These are phyloP conservation scores for Ictalurus punctatus DNA, from an alignment of 2,113 vertebrate species.

Conservation along the genomic window DNA sequence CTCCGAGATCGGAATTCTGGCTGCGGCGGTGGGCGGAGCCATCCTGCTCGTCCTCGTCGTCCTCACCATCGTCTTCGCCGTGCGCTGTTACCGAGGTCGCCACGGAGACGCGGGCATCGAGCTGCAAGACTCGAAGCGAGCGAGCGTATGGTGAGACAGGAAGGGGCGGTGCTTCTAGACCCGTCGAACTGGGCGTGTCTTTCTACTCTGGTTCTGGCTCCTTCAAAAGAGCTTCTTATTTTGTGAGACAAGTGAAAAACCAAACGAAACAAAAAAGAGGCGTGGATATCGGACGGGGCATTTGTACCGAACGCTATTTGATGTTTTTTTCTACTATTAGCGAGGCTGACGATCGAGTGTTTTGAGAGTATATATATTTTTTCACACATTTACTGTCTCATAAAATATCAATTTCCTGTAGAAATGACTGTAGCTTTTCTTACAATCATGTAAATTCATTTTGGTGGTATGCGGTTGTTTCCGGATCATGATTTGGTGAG, in stretches of 20 bases:
- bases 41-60: conserved; percentile 76
- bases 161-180: neutral
- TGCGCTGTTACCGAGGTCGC: conserved; percentile 67
- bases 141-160: conserved; percentile 75
- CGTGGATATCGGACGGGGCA: neutral
- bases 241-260: conserved; percentile 9
- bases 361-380: neutral
- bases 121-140: conserved; percentile 58
- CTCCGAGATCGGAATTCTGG: conserved; percentile 85
- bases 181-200: neutral
- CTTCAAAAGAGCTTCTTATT: neutral
- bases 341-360: neutral
- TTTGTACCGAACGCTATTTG: neutral
- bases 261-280: neutral
- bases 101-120: conserved; percentile 53
- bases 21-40: conserved; percentile 75
- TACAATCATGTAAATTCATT: neutral
- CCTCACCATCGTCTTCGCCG: conserved; percentile 67
- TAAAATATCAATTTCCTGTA: conserved; percentile 2
- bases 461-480: neutral
- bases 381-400: conserved; percentile 4
- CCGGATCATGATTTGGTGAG: no score
- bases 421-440: neutral
- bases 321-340: neutral
- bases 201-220: neutral